Percentiles rank a stretch among this genome's conserved stretches.
These are phyloP conservation scores for Aeoliscus strigatus DNA, from an alignment of 2,797 vertebrate species.

Conservation along the genomic window DNA sequence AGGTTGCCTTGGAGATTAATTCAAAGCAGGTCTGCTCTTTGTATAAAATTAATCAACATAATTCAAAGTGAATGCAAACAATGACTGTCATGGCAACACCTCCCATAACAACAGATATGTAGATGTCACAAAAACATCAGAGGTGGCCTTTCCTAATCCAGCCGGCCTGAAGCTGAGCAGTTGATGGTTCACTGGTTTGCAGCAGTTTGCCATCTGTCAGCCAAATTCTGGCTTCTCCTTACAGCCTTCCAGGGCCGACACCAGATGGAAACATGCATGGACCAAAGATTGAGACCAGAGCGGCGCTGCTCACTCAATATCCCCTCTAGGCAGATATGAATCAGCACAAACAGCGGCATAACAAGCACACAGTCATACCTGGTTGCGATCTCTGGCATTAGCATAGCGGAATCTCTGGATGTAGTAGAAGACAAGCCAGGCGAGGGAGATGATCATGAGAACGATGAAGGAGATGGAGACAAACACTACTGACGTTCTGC, in stretches of 20 bases:
- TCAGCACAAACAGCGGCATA: background rate
- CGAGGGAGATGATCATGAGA: conserved; percentile 98
- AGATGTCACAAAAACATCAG: conserved; percentile 31
- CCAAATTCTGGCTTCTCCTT: conserved; percentile 25
- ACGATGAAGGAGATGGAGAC: conserved; percentile 99
- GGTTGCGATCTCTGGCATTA: conserved; percentile 94
- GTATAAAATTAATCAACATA: conserved; percentile 23
- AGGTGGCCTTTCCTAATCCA: conserved; percentile 15
- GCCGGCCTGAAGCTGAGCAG: conserved; percentile 8
- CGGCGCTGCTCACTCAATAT: background rate
- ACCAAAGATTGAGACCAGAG: conserved; percentile 1
- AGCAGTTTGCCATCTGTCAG: conserved; percentile 35
- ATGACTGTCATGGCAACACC: conserved; percentile 9
- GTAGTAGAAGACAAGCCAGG: conserved; percentile 99
- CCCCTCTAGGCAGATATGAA: background rate
- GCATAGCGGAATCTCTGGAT: conserved; percentile 98
- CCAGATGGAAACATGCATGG: conserved; percentile 21
- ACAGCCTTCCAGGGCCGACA: conserved; percentile 4
- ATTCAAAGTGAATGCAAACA: conserved; percentile 38
- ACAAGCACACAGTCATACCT: conserved; percentile 73
- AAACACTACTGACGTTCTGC: conserved; percentile 95
- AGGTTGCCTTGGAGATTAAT: background rate
- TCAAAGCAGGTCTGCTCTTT: conserved; percentile 19
- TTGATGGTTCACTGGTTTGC: conserved; percentile 48
- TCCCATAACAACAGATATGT: conserved; percentile 22